These are phyloP conservation scores for Cygnus olor DNA, from an alignment of 2,797 vertebrate genomes.

Conservation along the genomic window DNA sequence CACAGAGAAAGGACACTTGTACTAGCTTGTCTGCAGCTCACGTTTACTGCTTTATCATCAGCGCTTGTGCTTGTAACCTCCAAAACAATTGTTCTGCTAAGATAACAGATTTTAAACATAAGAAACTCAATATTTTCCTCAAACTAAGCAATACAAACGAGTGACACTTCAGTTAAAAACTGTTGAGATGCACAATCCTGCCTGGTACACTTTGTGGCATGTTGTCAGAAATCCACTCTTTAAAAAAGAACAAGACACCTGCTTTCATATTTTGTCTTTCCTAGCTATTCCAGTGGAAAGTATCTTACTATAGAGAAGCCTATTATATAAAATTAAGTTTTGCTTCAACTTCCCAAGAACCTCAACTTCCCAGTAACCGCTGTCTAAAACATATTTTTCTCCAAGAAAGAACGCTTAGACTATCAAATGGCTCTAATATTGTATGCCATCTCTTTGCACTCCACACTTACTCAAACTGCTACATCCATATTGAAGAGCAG, in stretches of 20 bases:
- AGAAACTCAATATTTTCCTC: background rate
- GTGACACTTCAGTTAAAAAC: background rate
- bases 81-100: background rate
- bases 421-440: background rate
- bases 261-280: background rate
- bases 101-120: background rate
- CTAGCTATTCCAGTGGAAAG: background rate
- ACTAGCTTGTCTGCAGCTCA: background rate
- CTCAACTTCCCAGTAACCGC: rapidly evolving
- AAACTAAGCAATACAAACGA: background rate
- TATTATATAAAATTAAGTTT: background rate
- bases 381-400: background rate
- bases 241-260: background rate
- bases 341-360: background rate
- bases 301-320: background rate
- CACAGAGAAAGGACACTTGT: background rate
- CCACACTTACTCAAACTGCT: background rate
- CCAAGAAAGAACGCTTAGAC: background rate
- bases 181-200: background rate
- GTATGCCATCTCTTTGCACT: background rate
- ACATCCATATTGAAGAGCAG: background rate
- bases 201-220: background rate
- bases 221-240: background rate
- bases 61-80: background rate
- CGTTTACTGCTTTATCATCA: background rate